Percentiles rank a stretch among this genome's conserved stretches.
These are phyloP conservation scores for Isurus oxyrinchus DNA, from an alignment of 2,113 vertebrate genomes.

Conservation along the genomic window DNA sequence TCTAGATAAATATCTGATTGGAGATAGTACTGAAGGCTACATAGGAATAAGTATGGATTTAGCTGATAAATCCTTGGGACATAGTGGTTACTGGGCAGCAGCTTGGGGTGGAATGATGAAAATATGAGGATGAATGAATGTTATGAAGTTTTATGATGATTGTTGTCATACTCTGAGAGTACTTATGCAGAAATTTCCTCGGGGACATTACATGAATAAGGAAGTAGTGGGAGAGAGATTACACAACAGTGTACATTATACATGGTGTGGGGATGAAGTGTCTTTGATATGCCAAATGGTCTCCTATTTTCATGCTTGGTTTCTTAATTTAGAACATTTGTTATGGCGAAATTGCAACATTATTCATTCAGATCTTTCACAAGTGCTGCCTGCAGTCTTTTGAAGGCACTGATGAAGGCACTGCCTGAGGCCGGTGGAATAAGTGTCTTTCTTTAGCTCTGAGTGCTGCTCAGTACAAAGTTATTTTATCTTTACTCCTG, in stretches of 20 bases:
- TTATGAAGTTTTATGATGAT: neutral
- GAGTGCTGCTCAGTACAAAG: neutral
- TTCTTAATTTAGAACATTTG: conserved; percentile 19
- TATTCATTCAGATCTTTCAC: neutral
- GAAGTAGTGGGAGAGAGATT: neutral
- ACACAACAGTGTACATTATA: neutral
- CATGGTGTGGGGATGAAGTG: neutral
- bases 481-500: neutral
- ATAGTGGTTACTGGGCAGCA: neutral
- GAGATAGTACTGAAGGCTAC: neutral
- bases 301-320: neutral
- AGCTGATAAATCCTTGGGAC: neutral
- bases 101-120: neutral
- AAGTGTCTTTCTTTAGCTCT: neutral
- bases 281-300: conserved; percentile 8
- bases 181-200: neutral
- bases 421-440: neutral
- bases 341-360: neutral
- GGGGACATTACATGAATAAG: conserved; percentile 6
- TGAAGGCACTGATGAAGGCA: neutral
- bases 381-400: neutral
- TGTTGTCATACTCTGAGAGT: neutral
- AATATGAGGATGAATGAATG: neutral
- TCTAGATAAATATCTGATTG: neutral
- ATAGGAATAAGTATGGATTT: neutral